phyloP scores from a whole-genome alignment of 2,113 vertebrate species.

The Sylvia atricapilla region DNA sequence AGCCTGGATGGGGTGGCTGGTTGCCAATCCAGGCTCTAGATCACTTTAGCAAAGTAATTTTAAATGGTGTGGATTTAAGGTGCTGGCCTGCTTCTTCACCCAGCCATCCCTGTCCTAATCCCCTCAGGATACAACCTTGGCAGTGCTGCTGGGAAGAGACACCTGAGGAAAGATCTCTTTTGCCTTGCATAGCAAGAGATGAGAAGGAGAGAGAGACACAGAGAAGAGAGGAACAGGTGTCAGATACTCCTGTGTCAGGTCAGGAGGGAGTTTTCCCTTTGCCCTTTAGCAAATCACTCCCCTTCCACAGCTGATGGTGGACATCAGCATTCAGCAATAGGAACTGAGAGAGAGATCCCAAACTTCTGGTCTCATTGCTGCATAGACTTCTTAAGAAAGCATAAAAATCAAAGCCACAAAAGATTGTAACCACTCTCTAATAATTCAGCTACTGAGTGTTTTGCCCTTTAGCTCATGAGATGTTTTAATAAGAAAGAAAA shows the following conservation, averaged over 20 bases:
- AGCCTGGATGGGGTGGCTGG: background rate
- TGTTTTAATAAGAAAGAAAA: background rate
- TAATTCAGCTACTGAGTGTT: background rate
- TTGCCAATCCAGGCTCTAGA: background rate
- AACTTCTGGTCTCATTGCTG: background rate
- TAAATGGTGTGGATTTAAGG: background rate
- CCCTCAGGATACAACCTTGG: background rate
- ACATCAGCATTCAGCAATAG: background rate
- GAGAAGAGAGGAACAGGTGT: background rate
- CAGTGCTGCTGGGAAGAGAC: background rate
- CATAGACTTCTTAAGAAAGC: background rate
- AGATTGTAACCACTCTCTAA: background rate
- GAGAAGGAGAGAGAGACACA: background rate
- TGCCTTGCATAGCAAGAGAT: background rate
- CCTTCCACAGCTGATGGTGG: background rate
- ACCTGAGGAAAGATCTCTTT: background rate
- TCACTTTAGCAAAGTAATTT: background rate
- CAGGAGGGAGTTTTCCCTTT: background rate
- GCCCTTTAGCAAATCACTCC: background rate
- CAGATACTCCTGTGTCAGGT: background rate
- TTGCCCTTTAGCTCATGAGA: background rate
- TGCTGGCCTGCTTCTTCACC: background rate
- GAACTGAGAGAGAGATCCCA: background rate
- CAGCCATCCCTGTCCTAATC: background rate
- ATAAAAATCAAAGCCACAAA: background rate